A percentile compares a stretch with the other conserved stretches of the same genome.
phyloP scores from a whole-genome alignment of 2,888 invertebrate species.

The Thymelicus sylvestris region DNA sequence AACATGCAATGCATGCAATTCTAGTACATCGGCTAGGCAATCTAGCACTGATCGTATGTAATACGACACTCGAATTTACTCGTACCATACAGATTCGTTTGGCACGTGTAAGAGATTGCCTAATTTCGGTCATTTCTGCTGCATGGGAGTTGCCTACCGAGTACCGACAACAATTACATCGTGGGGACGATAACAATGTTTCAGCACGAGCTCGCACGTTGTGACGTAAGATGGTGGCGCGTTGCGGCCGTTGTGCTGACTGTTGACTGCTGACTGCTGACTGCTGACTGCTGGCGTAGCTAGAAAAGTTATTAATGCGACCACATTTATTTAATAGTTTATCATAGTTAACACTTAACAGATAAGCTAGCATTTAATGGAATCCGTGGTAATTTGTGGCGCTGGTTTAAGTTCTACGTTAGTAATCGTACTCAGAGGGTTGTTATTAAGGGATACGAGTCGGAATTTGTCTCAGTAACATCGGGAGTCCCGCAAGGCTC shows the following conservation, averaged over 20 bases:
- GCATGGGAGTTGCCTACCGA: background rate
- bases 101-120: slow-evolving; percentile 35
- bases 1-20: slow-evolving; percentile 17
- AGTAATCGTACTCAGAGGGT: no score
- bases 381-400: no score
- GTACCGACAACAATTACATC: background rate
- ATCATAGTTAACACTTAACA: no score
- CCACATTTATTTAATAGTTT: no score
- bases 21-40: background rate
- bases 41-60: slow-evolving; percentile 24
- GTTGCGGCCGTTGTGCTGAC: background rate
- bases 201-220: slow-evolving; percentile 1
- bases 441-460: no score
- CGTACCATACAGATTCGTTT: slow-evolving; percentile 13
- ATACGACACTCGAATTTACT: slow-evolving; percentile 15
- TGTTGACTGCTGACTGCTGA: background rate
- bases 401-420: no score
- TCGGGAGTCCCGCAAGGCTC: no score
- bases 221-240: slow-evolving; percentile 18
- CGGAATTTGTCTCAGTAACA: no score
- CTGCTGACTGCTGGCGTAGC: background rate
- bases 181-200: slow-evolving; percentile 5
- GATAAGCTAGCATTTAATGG: no score
- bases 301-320: background rate
- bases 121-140: slow-evolving; percentile 27